These are phyloP conservation scores for Tetropium fuscum DNA, from an alignment of 2,888 invertebrate species.

Conservation along the genomic window DNA sequence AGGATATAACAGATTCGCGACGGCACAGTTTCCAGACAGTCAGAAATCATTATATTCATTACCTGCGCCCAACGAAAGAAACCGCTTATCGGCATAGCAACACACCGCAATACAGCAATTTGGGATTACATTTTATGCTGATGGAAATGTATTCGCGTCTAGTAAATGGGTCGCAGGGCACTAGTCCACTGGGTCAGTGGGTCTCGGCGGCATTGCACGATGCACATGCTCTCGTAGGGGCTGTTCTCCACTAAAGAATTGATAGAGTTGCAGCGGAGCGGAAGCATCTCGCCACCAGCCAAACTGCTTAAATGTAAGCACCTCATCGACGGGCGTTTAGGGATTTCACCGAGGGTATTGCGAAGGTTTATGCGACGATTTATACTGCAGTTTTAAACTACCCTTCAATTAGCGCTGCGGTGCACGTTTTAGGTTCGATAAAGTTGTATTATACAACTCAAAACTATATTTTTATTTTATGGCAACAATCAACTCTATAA, in stretches of 20 bases:
- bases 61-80: too few species aligned
- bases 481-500: too few species aligned
- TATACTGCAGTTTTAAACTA: too few species aligned
- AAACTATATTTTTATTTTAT: too few species aligned
- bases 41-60: too few species aligned
- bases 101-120: constrained; percentile 13
- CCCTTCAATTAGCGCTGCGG: too few species aligned
- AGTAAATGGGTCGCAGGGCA: constrained; percentile 25
- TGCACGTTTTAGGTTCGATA: too few species aligned
- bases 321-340: neutral
- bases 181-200: constrained; percentile 29
- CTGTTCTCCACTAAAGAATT: constrained; percentile 13
- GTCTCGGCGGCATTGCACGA: constrained; percentile 18
- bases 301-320: constrained; percentile 1
- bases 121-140: constrained; percentile 14
- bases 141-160: constrained; percentile 12
- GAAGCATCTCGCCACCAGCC: neutral
- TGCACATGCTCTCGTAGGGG: constrained; percentile 21
- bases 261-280: constrained; percentile 13
- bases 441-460: too few species aligned
- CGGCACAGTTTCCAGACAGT: too few species aligned
- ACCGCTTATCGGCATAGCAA: too few species aligned
- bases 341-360: neutral
- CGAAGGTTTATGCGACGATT: too few species aligned
- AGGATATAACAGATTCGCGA: too few species aligned